A percentile compares a stretch with the other conserved stretches of the same genome.
Evolutionary conservation across 2,888 invertebrate genomes (phyloP).

Genomic region (Scelioninae gen. 2): DNA sequence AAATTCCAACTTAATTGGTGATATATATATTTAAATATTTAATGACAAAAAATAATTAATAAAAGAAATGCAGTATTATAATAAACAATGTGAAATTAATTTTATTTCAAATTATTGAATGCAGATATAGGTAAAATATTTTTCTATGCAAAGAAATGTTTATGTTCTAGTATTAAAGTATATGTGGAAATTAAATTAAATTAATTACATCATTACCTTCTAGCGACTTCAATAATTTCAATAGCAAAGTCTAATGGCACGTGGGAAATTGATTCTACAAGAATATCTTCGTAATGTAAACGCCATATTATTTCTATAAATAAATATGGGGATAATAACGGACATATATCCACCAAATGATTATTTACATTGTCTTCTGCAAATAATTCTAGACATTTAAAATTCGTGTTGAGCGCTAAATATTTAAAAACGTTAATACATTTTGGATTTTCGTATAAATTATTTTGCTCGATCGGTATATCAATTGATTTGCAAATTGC

Average conservation of each 20-base stretch:
- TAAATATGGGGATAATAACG: slow-evolving; percentile 69
- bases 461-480: slow-evolving; percentile 34
- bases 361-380: slow-evolving; percentile 67
- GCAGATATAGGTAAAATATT: no score
- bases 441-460: slow-evolving; percentile 28
- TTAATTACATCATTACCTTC: no score
- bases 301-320: slow-evolving; percentile 68
- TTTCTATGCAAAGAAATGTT: no score
- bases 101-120: no score
- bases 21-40: no score
- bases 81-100: no score
- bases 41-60: no score
- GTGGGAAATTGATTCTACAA: slow-evolving; percentile 67
- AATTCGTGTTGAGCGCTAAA: slow-evolving; percentile 69
- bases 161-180: no score
- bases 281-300: slow-evolving; percentile 67
- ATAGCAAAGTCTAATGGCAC: slow-evolving; percentile 69
- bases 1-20: no score
- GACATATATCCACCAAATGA: slow-evolving; percentile 70
- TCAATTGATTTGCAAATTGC: slow-evolving; percentile 26
- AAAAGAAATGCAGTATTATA: no score
- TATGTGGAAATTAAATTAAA: no score
- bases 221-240: slow-evolving; percentile 66
- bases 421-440: slow-evolving; percentile 65
- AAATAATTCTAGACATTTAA: slow-evolving; percentile 66